Conservation (phyloP, 1,140 invertebrate species). For the Sipha flava region DNA sequence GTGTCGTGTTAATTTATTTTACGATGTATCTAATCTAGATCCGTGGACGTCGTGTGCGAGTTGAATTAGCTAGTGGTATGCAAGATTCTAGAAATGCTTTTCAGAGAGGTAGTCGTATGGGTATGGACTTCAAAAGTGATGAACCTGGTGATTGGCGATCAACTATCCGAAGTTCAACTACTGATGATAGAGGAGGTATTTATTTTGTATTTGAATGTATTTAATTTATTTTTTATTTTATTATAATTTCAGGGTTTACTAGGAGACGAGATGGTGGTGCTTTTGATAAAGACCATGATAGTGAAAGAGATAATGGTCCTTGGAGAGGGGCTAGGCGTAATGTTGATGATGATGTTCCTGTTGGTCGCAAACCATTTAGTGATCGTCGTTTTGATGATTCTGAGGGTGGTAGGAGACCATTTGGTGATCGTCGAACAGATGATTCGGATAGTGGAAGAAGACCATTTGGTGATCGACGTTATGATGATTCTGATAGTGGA, state of each 20-base stretch:
- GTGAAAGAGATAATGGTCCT: slow-evolving; percentile 14
- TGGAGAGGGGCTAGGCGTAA: not conserved
- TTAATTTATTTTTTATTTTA: not conserved
- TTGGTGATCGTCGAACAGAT: not conserved
- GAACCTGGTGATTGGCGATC: slow-evolving; percentile 22
- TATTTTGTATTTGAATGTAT: not conserved
- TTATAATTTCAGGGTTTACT: not conserved
- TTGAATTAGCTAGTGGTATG: slow-evolving; percentile 2
- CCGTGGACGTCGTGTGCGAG: slow-evolving; percentile 9
- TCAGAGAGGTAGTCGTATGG: slow-evolving; percentile 25
- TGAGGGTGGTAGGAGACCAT: not conserved
- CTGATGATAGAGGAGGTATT: slow-evolving; percentile 19
- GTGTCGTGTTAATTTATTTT: no score
- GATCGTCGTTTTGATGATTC: not conserved
- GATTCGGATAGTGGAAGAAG: not conserved
- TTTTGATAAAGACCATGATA: slow-evolving; percentile 26
- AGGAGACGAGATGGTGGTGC: slow-evolving; percentile 13
- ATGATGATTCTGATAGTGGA: not conserved
- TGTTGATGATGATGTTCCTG: slow-evolving; percentile 17
- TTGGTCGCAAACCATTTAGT: not conserved
- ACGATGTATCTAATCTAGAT: not conserved
- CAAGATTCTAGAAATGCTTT: slow-evolving; percentile 25
- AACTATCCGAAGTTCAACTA: not conserved
- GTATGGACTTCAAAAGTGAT: slow-evolving; percentile 15
- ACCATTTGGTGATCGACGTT: slow-evolving; percentile 5